Conservation (phyloP, 2,113 vertebrate species). For the Hirundichthys speculiger region DNA sequence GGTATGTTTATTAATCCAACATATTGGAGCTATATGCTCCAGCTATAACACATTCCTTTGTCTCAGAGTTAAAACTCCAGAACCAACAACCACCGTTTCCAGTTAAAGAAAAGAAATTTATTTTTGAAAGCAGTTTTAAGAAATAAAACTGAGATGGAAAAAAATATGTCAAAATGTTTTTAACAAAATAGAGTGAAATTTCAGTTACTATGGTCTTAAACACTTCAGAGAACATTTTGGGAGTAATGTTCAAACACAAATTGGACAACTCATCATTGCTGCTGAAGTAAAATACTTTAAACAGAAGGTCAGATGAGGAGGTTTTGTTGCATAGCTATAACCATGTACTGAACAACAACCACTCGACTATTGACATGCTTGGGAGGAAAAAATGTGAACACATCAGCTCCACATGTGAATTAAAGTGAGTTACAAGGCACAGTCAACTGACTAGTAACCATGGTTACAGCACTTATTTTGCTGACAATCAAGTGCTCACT, state of each 20-base stretch:
- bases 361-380: too few relatives aligned
- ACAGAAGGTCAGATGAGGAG: constrained; percentile 12
- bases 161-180: not conserved
- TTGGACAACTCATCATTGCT: not conserved
- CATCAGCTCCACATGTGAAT: not conserved
- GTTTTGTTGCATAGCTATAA: constrained; percentile 61
- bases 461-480: constrained; percentile 33
- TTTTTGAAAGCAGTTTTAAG: too few relatives aligned
- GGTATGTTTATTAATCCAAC: constrained; percentile 8
- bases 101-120: too few relatives aligned
- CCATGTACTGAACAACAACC: constrained; percentile 41
- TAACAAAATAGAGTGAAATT: not conserved
- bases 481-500: constrained; percentile 19
- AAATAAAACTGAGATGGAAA: not conserved
- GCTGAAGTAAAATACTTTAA: constrained; percentile 22
- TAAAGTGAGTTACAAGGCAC: constrained; percentile 66
- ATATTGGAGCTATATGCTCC: constrained; percentile 17
- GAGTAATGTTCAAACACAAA: constrained; percentile 18
- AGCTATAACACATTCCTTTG: constrained; percentile 51
- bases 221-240: constrained; percentile 3
- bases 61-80: constrained; percentile 22
- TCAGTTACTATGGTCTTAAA: constrained; percentile 19
- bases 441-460: constrained; percentile 62
- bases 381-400: too few relatives aligned
- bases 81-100: too few relatives aligned